Percentiles rank a stretch among this genome's conserved stretches.
phyloP scores from a whole-genome alignment of 2,113 vertebrate genomes.

The Irena cyanogastra region DNA sequence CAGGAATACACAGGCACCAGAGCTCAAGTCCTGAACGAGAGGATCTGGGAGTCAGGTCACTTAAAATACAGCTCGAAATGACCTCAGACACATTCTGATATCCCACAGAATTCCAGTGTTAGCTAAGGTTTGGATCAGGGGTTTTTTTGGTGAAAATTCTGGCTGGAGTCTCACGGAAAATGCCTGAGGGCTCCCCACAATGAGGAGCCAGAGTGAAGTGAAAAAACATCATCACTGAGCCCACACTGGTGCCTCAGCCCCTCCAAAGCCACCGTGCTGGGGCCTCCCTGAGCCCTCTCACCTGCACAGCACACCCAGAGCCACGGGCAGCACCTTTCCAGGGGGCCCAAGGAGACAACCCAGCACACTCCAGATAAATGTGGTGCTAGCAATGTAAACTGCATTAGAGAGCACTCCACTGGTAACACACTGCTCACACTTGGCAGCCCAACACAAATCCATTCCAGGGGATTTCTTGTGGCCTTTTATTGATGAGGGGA shows the following conservation, averaged over 20 bases:
- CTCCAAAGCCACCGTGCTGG: not conserved
- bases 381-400: not conserved
- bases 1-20: not conserved
- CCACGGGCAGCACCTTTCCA: rapidly evolving
- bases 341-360: not conserved
- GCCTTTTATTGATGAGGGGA: not conserved
- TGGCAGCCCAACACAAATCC: not conserved
- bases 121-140: not conserved
- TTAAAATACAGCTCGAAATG: not conserved
- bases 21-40: not conserved
- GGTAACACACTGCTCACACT: not conserved
- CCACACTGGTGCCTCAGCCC: not conserved
- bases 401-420: not conserved
- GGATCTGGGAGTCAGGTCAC: not conserved
- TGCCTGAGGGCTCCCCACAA: not conserved
- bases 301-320: not conserved
- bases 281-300: not conserved
- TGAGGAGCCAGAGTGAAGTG: not conserved
- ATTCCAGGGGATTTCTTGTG: not conserved
- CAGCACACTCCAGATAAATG: not conserved
- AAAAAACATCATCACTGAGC: not conserved
- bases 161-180: not conserved
- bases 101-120: not conserved
- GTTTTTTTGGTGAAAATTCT: not conserved
- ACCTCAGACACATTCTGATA: not conserved